A percentile compares a stretch with the other conserved stretches of the same genome.
Evolutionary conservation across 1,140 invertebrate species (phyloP).

Genomic region (Pseudomyrmex dendroicus): DNA sequence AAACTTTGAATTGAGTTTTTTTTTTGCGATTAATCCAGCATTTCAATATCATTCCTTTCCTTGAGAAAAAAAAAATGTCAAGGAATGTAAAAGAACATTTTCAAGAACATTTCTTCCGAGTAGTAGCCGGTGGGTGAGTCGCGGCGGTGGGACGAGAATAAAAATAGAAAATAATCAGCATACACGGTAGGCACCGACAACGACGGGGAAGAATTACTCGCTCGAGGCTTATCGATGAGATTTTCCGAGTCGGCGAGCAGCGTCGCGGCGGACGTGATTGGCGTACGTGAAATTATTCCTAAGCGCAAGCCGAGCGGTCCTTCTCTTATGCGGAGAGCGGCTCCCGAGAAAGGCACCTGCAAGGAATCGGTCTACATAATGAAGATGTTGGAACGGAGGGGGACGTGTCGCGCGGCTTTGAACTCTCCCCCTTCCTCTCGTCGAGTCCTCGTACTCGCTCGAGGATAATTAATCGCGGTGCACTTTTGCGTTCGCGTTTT

Average conservation of each 20-base stretch:
- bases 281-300: constrained; percentile 77
- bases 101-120: neutral
- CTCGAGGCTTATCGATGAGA: constrained; percentile 72
- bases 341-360: constrained; percentile 74
- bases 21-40: constrained; percentile 16
- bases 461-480: constrained; percentile 71
- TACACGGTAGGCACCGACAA: neutral
- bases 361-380: constrained; percentile 78
- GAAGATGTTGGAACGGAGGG: constrained; percentile 73
- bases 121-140: neutral
- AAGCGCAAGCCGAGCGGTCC: constrained; percentile 73
- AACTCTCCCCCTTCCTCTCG: neutral
- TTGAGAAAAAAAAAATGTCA: neutral
- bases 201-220: constrained; percentile 63
- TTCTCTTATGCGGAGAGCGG: constrained; percentile 53
- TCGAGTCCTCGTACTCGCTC: neutral
- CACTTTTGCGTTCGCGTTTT: constrained; percentile 62
- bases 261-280: constrained; percentile 69
- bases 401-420: constrained; percentile 35
- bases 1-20: neutral
- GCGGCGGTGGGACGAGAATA: constrained; percentile 6
- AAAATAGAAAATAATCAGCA: constrained; percentile 23
- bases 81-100: neutral
- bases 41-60: neutral
- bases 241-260: constrained; percentile 73